Conservation (phyloP, 2,888 invertebrate genomes). For the Athalia rosae region DNA sequence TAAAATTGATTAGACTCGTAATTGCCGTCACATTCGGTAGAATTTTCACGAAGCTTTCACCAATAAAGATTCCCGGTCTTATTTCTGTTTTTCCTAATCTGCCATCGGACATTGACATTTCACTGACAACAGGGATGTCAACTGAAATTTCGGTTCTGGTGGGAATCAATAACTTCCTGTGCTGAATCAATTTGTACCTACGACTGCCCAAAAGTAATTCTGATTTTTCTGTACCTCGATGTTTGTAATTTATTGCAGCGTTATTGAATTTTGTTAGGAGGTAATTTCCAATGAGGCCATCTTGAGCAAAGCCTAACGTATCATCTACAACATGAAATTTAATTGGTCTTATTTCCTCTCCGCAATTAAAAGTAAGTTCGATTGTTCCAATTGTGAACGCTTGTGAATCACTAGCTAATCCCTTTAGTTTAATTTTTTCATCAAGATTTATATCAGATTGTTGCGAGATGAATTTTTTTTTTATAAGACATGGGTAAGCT, state of each 20-base stretch:
- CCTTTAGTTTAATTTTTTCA: too few species aligned
- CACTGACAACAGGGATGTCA: neutral
- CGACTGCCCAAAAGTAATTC: neutral
- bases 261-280: constrained; percentile 6
- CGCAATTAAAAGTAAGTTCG: too few species aligned
- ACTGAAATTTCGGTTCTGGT: constrained; percentile 8
- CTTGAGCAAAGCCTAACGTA: neutral
- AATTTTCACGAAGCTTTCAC: too few species aligned
- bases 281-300: neutral
- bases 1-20: too few species aligned
- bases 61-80: too few species aligned
- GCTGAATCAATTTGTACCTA: neutral
- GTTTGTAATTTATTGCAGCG: neutral
- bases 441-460: too few species aligned
- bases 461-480: too few species aligned
- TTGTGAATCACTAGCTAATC: too few species aligned
- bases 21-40: too few species aligned
- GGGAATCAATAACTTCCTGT: neutral
- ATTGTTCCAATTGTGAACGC: too few species aligned
- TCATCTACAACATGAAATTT: neutral
- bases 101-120: too few species aligned
- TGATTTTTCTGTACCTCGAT: neutral
- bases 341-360: neutral
- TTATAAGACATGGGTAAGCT: neutral
- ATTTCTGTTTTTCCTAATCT: too few species aligned